Conservation (phyloP, 2,797 vertebrate species). For the Spinus olivaceus region DNA sequence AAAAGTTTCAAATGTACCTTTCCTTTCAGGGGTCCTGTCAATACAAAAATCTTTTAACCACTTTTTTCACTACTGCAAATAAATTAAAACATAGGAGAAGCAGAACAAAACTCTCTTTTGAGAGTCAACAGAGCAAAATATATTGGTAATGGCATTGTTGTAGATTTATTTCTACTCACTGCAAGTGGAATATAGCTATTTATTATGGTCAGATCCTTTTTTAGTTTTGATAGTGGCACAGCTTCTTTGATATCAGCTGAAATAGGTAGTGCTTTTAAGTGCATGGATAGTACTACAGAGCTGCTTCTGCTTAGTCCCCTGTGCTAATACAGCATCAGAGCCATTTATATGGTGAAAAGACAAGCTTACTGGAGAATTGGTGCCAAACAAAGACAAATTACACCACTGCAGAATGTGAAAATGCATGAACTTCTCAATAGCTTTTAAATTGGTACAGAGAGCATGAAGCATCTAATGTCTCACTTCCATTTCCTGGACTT, state of each 20-base stretch:
- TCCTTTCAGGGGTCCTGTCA: neutral
- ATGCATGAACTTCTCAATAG: neutral
- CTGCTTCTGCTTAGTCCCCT: neutral
- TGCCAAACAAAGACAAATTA: slow-evolving; percentile 35
- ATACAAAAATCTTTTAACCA: neutral
- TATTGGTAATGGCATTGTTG: neutral
- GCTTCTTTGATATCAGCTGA: neutral
- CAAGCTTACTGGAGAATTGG: neutral
- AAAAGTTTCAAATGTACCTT: neutral
- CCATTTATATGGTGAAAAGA: slow-evolving; percentile 5
- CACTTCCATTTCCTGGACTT: neutral
- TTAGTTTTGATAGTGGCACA: neutral
- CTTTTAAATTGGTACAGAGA: neutral
- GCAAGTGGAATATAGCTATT: neutral
- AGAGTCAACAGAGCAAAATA: neutral
- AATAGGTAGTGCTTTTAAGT: slow-evolving; percentile 17
- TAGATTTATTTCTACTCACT: slow-evolving; percentile 2
- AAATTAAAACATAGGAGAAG: neutral
- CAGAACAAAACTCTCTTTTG: neutral
- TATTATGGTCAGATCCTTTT: neutral
- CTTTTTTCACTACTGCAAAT: neutral
- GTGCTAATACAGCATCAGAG: neutral
- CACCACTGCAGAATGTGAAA: neutral
- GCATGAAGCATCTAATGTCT: neutral
- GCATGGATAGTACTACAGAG: neutral